Conservation (phyloP, 2,888 invertebrate species). For the Hofmannophila pseudospretella region DNA sequence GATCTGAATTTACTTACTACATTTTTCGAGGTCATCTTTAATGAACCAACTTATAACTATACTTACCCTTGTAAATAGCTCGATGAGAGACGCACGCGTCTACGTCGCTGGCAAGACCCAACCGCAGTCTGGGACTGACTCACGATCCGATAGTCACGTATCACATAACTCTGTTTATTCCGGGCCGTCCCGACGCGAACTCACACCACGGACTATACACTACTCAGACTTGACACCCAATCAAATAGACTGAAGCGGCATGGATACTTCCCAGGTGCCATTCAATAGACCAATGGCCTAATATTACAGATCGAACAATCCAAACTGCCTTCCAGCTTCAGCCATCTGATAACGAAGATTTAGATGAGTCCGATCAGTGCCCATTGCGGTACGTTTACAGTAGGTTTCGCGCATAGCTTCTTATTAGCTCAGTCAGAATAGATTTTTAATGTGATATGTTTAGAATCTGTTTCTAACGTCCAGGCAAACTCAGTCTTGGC, state of each 20-base stretch:
- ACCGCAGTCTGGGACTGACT: not conserved
- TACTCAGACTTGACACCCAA: constrained; percentile 12
- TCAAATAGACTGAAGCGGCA: constrained; percentile 8
- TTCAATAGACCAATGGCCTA: too few species aligned
- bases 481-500: constrained; percentile 18
- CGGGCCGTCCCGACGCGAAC: not conserved
- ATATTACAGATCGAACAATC: too few species aligned
- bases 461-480: constrained; percentile 21
- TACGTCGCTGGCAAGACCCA: constrained; percentile 9
- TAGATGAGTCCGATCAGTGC: too few species aligned
- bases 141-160: too few species aligned
- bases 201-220: constrained; percentile 7
- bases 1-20: too few species aligned
- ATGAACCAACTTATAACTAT: not conserved
- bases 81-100: constrained; percentile 24
- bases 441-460: constrained; percentile 17
- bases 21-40: too few species aligned
- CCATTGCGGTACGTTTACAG: constrained; percentile 4
- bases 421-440: constrained; percentile 17
- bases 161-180: not conserved
- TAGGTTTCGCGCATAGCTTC: constrained; percentile 15
- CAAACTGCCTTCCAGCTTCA: too few species aligned
- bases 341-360: too few species aligned
- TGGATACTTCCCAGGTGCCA: too few species aligned
- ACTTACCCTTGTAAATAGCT: constrained; percentile 28